Conservation (phyloP, 1,140 invertebrate species). For the Radopholus similis region DNA sequence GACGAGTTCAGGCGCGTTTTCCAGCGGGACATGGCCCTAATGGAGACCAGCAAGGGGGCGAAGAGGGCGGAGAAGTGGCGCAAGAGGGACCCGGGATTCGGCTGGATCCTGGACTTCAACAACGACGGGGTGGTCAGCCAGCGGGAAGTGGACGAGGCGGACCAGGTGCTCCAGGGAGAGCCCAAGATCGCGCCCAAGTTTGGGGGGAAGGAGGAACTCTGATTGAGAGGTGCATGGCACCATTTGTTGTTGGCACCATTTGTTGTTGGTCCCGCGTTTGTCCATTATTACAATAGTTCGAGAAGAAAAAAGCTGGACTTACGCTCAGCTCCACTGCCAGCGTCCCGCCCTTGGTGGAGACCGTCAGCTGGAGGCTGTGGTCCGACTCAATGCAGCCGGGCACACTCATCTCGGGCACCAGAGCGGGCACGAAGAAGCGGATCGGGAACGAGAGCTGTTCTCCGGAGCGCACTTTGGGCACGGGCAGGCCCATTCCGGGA, state of each 20-base stretch:
- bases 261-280: too few relatives aligned
- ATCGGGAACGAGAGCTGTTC: conserved; percentile 19
- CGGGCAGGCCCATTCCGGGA: conserved; percentile 21
- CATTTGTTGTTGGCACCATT: too few relatives aligned
- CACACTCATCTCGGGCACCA: conserved; percentile 24
- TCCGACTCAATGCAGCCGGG: conserved; percentile 17
- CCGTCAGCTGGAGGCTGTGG: conserved; percentile 25
- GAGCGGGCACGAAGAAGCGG: conserved; percentile 17
- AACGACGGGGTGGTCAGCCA: conserved; percentile 56
- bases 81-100: conserved; percentile 54
- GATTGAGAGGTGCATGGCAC: too few relatives aligned
- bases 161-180: conserved; percentile 29
- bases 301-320: too few relatives aligned
- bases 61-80: conserved; percentile 18
- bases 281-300: too few relatives aligned
- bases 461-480: conserved; percentile 9
- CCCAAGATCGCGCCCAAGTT: conserved; percentile 35
- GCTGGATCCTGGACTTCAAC: conserved; percentile 58
- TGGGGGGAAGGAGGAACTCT: conserved; percentile 38
- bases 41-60: conserved; percentile 27
- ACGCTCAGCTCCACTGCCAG: too few relatives aligned
- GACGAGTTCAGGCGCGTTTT: conserved; percentile 46
- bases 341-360: too few relatives aligned
- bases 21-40: conserved; percentile 42
- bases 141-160: conserved; percentile 34